A percentile compares a stretch with the other conserved stretches of the same genome.
phyloP scores from a whole-genome alignment of 2,888 invertebrate genomes.

The Andrena bicolor region DNA sequence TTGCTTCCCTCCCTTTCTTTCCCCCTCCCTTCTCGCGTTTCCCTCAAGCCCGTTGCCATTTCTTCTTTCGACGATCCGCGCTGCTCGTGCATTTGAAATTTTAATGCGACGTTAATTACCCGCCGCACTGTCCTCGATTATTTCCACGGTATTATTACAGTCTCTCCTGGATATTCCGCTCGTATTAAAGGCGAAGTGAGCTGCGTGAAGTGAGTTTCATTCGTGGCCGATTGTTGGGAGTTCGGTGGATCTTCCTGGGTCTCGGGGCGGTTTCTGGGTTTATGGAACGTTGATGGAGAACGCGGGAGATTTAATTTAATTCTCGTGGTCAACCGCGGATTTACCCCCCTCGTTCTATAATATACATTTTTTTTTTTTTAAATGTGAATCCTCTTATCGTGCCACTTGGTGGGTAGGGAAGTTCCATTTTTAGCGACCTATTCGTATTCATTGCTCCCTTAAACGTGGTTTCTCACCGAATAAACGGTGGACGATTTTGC shows the following conservation, averaged over 20 bases:
- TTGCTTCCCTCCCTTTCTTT: conserved; percentile 1
- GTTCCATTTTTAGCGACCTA: background rate
- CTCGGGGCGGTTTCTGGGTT: too few relatives aligned
- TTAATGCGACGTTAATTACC: conserved; percentile 30
- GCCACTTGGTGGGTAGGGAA: background rate
- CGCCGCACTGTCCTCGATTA: conserved; percentile 14
- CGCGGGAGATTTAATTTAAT: too few relatives aligned
- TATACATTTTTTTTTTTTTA: too few relatives aligned
- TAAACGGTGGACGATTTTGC: background rate
- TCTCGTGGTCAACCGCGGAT: too few relatives aligned
- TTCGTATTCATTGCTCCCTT: background rate
- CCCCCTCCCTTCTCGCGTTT: background rate
- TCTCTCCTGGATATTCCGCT: background rate
- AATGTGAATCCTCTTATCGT: too few relatives aligned
- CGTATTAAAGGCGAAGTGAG: conserved; percentile 3
- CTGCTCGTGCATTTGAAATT: conserved; percentile 16
- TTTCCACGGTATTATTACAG: background rate
- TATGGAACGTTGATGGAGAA: too few relatives aligned
- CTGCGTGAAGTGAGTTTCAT: background rate
- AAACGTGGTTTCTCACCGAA: background rate
- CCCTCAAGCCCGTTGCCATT: background rate
- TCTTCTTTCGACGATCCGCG: background rate
- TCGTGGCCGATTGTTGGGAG: too few relatives aligned
- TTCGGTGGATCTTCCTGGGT: too few relatives aligned
- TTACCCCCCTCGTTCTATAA: too few relatives aligned